phyloP scores from a whole-genome alignment of 1,140 invertebrate species.

The Meloidogyne floridensis region DNA sequence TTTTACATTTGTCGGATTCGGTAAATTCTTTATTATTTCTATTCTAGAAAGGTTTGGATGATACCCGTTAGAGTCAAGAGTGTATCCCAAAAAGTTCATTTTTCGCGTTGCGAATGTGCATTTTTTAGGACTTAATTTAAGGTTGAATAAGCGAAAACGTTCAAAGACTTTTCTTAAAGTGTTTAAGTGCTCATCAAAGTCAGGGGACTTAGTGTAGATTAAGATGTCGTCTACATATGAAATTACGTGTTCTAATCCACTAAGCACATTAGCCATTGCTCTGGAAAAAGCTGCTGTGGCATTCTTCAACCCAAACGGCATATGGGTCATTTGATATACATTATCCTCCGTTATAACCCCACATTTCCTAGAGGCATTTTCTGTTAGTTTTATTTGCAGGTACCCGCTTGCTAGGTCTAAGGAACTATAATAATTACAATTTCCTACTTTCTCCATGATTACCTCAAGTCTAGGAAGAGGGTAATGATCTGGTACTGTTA shows the following conservation, averaged over 20 bases:
- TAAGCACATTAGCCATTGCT: neutral
- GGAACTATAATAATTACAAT: slow-evolving; percentile 11
- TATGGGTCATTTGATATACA: neutral
- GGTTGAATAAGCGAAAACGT: neutral
- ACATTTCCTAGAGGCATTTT: slow-evolving; percentile 2
- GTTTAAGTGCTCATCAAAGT: neutral
- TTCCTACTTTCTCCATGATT: slow-evolving; percentile 30
- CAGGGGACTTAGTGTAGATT: neutral
- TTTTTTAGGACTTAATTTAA: slow-evolving; percentile 18
- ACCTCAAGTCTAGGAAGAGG: slow-evolving; percentile 70
- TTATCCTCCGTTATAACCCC: slow-evolving; percentile 17
- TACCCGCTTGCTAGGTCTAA: slow-evolving; percentile 18
- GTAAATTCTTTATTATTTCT: neutral
- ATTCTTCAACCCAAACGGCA: slow-evolving; percentile 12
- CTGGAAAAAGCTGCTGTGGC: slow-evolving; percentile 4
- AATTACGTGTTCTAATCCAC: neutral
- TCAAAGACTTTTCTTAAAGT: neutral
- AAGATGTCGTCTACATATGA: slow-evolving; percentile 3
- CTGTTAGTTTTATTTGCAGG: neutral
- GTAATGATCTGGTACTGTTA: slow-evolving; percentile 67
- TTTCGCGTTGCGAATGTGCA: neutral
- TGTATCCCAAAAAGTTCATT: slow-evolving; percentile 8
- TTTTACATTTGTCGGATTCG: neutral
- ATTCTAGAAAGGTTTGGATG: neutral
- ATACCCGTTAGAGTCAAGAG: neutral